A percentile compares a stretch with the other conserved stretches of the same genome.
Evolutionary conservation across 2,888 invertebrate species (phyloP).

Genomic region (Halictus ligatus): DNA sequence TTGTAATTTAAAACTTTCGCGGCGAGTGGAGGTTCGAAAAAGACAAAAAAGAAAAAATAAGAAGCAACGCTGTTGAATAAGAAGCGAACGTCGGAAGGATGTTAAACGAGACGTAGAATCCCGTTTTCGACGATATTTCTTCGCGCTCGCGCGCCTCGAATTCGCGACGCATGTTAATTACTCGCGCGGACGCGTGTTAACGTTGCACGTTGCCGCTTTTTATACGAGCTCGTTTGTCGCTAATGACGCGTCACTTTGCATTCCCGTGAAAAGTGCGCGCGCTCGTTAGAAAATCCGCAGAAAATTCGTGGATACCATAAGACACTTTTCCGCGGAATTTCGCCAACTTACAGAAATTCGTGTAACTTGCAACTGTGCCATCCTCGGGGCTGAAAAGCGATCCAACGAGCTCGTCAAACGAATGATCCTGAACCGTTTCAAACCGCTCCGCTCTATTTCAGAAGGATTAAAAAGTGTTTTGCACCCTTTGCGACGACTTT

Average conservation of each 20-base stretch:
- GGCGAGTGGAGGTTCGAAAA: background rate
- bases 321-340: background rate
- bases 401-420: background rate
- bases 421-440: background rate
- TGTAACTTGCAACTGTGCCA: background rate
- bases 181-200: constrained; percentile 3
- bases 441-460: background rate
- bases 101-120: constrained; percentile 9
- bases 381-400: background rate
- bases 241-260: constrained; percentile 52
- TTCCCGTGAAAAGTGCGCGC: constrained; percentile 41
- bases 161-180: constrained; percentile 44
- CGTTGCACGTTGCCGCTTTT: constrained; percentile 17
- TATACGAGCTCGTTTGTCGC: constrained; percentile 43
- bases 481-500: background rate
- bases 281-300: constrained; percentile 42
- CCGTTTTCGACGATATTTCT: background rate
- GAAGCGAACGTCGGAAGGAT: constrained; percentile 9
- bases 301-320: background rate
- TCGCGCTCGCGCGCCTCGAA: constrained; percentile 21
- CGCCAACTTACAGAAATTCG: background rate
- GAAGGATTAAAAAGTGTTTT: background rate
- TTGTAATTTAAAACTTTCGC: constrained; percentile 42
- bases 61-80: background rate
- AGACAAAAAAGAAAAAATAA: background rate